These are phyloP conservation scores for Labeo catla DNA, from an alignment of 2,113 vertebrate genomes.

Conservation along the genomic window DNA sequence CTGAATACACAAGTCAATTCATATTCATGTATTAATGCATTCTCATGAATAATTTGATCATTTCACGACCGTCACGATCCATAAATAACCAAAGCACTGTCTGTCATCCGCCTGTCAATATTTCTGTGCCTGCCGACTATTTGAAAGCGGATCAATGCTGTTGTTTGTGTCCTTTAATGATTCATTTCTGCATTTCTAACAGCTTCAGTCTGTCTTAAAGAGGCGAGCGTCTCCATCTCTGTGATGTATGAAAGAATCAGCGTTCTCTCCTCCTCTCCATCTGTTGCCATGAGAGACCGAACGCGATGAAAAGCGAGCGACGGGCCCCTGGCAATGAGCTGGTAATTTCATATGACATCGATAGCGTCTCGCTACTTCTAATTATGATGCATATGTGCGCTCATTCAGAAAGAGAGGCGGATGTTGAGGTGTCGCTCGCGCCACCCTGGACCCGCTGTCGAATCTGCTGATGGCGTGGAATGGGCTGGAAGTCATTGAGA, in stretches of 20 bases:
- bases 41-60: not conserved
- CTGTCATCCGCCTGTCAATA: slow-evolving; percentile 4
- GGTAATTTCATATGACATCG: slow-evolving; percentile 31
- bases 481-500: not conserved
- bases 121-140: not conserved
- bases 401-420: not conserved
- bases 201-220: slow-evolving; percentile 19
- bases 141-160: slow-evolving; percentile 19
- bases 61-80: not conserved
- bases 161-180: slow-evolving; percentile 38
- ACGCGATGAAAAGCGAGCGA: slow-evolving; percentile 13
- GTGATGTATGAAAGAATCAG: slow-evolving; percentile 46
- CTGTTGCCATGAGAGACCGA: slow-evolving; percentile 54
- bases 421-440: not conserved
- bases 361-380: slow-evolving; percentile 27
- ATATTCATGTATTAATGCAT: slow-evolving; percentile 10
- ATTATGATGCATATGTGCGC: slow-evolving; percentile 5
- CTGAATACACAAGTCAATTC: not conserved
- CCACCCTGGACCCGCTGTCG: not conserved
- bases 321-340: slow-evolving; percentile 29
- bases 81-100: slow-evolving; percentile 4
- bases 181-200: slow-evolving; percentile 19
- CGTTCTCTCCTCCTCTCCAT: slow-evolving; percentile 33
- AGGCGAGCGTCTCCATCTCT: slow-evolving; percentile 16
- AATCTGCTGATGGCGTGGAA: not conserved